Base-by-base conservation (phyloP, 2,797 vertebrate species). In the Dermochelys coriacea region DNA sequence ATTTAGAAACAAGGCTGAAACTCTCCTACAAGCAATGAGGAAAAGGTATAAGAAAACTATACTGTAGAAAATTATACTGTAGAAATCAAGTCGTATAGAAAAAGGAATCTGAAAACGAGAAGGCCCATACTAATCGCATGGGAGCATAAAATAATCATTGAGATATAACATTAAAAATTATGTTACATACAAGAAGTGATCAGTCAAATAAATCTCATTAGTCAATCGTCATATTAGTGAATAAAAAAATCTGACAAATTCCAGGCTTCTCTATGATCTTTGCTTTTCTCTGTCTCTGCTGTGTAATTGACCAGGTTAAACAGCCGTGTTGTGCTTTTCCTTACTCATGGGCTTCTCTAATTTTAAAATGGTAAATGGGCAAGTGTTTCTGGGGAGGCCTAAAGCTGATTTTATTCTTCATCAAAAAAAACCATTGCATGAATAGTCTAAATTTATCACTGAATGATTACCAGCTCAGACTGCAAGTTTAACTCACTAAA, bases 401-500 rank as follows among this genome's bases (percentile, higher is more conserved):
- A 93, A 93, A 97, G 78, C 91, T 95, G 93, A 93, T 95, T 89
- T 94, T 98, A 31, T 94, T 91, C 95, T 97, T 98, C 92, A 98
- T 98, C 93, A 91, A 71, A 93, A 91, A 98, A 97, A 96, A 12
- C 90, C 94, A n/a, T n/a, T 97, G 87, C 97, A 96, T 97, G 96
- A 91, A 90, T 81, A 89, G 96, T 97, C 95, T 97, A 91, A 95
- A 85, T 97, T 97, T 97, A 96, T 98, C 96, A 97, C 81, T 71
- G 91, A 96, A 94, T 96, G 79, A 89, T 97, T 97, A 96, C 96
- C 96, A 95, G 95, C 94, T 97, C 98, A 97, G 93, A 96, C 93
- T 97, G 80, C 95, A 98, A 91, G 92, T 97, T 97, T 97, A 98
- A 97, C 93, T 97, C 97, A 98, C 93, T 98, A 95, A 98, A 97